Percentiles rank a stretch among this genome's conserved stretches.
These are phyloP conservation scores for Sceliomorpha sp. DNA, from an alignment of 2,888 invertebrate species.

Conservation along the genomic window DNA sequence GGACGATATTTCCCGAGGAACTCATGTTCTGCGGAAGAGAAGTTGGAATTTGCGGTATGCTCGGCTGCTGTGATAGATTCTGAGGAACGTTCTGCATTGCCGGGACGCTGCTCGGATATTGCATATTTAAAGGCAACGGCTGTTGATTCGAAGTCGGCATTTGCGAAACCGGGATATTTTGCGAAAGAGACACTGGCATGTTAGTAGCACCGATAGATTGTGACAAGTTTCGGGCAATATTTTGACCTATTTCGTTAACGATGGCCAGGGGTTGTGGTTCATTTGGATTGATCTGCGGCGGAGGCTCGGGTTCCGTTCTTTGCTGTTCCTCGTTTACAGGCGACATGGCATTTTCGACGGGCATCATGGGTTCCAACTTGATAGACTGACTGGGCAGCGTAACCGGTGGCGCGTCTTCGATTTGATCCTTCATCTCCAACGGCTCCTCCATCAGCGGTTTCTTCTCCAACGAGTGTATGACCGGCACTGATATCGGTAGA, in stretches of 20 bases:
- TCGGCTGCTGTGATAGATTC: constrained; percentile 68
- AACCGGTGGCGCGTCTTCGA: constrained; percentile 67
- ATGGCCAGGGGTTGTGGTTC: constrained; percentile 59
- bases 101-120: constrained; percentile 69
- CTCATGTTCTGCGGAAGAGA: constrained; percentile 61
- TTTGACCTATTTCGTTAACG: constrained; percentile 59
- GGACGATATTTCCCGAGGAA: constrained; percentile 22
- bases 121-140: constrained; percentile 73
- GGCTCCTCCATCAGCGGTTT: constrained; percentile 71
- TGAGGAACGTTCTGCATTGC: constrained; percentile 75
- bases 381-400: constrained; percentile 67
- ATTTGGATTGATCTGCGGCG: constrained; percentile 70
- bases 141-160: constrained; percentile 69
- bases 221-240: constrained; percentile 71
- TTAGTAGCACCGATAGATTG: constrained; percentile 68
- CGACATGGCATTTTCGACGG: constrained; percentile 53
- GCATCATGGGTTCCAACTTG: constrained; percentile 66
- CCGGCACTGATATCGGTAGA: constrained; percentile 76
- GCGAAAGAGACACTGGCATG: constrained; percentile 32
- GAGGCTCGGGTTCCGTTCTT: constrained; percentile 66
- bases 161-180: constrained; percentile 53
- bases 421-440: constrained; percentile 67
- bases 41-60: constrained; percentile 20
- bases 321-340: constrained; percentile 56
- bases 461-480: constrained; percentile 69